Base-by-base conservation (phyloP, 2,888 invertebrate species). In the Iphiclides podalirius region DNA sequence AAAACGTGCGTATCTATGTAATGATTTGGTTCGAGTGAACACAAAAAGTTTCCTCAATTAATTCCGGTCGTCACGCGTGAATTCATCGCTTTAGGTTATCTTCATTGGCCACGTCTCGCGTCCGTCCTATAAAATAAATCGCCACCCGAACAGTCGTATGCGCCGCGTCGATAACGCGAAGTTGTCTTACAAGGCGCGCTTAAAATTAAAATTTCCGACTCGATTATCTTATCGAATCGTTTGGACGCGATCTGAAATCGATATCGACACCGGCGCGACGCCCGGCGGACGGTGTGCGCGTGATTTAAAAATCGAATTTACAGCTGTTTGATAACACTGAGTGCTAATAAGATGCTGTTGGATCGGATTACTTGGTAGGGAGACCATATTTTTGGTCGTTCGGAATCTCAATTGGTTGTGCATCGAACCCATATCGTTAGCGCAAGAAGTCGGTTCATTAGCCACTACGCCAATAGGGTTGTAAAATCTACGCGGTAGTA, bases 181-280 rank as follows among this genome's bases (percentile, higher is more conserved):
- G 40, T 26, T 23, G 44, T 36, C 39, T 39, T 26, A 38, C 33
- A 39, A 35, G 43, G 17, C 26, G 34, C 15, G 43, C 17, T 34
- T 50, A 34, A 50, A 44, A 50, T 50, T 44, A 50, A 50, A 44
- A 50, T 50, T 50, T 50, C 38, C 39, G 35, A 44, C 49, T 11
- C 39, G 44, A 49, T 49, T 44, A 49, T 49, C 49, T 49, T 49
- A 49, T 49, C 49, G 38, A 23, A 17, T 34, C 26, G 20, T 13
- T 39, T 43, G 26, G 23, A 49, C 37, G 41, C 20, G 31, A 44
- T 44, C 49, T 44, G 49, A 50, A 39, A 44, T 50, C 49, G 44
- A 50, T 50, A 50, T 44, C 16, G 31, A 16, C 6, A 12, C 16
- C n/a, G 13, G 41, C 8, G 46, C 33, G 20, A 20, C 6, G 31